Base-by-base conservation (phyloP, 2,113 vertebrate genomes). In the Cyanistes caeruleus region DNA sequence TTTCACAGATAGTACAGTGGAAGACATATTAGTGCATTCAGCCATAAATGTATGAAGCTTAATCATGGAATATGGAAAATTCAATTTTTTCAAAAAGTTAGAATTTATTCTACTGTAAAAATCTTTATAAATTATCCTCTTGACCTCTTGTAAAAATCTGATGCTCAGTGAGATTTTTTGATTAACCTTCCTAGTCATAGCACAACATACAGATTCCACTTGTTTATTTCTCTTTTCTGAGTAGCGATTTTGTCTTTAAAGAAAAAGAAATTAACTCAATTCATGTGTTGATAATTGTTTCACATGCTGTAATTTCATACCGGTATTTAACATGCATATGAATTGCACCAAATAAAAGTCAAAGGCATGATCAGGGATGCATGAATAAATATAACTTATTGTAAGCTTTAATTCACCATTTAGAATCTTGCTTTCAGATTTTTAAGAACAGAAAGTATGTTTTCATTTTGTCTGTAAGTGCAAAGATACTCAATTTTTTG, bases 391-490 rank as follows among this genome's bases (percentile, higher is more conserved):
- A 55, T n/a, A 3, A 31, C 1, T 35, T 76, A 25, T 27, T 70
- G 10, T 58, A 62, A 64, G 9, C 3, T 23, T 87, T 84, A 58
- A 58, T 56, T 69, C 9, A 52, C 30, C 5, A 43, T 19, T 82
- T 64, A 48, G 9, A 56, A 30, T 43, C 21, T 59, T n/a, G 48
- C 43, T 52, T 78, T 91, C 18, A 37, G 5, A 35, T 51, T 37
- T 63, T 6, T 21, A 58, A 56, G 5, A 72, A 72, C 0, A 18
- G 6, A 67, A 7, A 23, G 0, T 11, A n/a, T 55, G 2, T 35
- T 64, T 69, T 70, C 27, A 52, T 6, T 17, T 78, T 70, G 5
- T 44, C 7, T 81, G 39, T 14, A 81, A 90, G 14, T 27, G 19
- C 1, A 77, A 77, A 67, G 69, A 7, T n/a, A 11, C 3, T 77